These are phyloP conservation scores for Diplazon laetatorius DNA, from an alignment of 2,888 invertebrate genomes.

Conservation along the genomic window DNA sequence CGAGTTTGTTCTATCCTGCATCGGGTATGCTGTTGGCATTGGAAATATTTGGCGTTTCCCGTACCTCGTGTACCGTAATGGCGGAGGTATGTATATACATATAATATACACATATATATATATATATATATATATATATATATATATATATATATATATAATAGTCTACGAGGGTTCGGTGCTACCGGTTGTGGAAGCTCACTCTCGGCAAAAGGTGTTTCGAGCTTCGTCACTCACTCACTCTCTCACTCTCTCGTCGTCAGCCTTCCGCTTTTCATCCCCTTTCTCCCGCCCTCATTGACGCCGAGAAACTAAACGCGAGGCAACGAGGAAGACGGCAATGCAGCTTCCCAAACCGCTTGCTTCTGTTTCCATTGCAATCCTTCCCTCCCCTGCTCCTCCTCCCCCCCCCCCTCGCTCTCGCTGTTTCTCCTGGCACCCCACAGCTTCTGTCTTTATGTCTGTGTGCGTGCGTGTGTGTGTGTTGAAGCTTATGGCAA, in stretches of 20 bases:
- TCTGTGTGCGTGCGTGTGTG: not conserved
- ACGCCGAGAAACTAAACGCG: slow-evolving; percentile 40
- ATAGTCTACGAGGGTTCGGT: too few species aligned
- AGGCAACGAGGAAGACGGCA: slow-evolving; percentile 1
- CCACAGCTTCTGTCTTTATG: not conserved
- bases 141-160: too few species aligned
- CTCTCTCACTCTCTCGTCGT: too few species aligned
- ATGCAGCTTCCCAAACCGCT: slow-evolving; percentile 47
- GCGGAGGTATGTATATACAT: too few species aligned
- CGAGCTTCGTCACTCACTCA: slow-evolving; percentile 15
- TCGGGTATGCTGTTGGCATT: slow-evolving; percentile 90
- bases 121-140: not conserved
- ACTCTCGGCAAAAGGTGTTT: slow-evolving; percentile 27
- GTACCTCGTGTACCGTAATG: slow-evolving; percentile 90
- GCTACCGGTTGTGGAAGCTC: too few species aligned
- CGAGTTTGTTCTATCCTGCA: slow-evolving; percentile 90
- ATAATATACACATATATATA: too few species aligned
- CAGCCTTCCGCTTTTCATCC: too few species aligned
- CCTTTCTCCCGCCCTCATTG: not conserved
- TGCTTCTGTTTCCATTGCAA: slow-evolving; percentile 35
- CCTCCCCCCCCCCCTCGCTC: slow-evolving; percentile 39
- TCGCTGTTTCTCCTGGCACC: slow-evolving; percentile 16
- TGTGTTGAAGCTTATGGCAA: too few species aligned
- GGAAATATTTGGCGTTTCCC: slow-evolving; percentile 93
- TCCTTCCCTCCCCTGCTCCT: slow-evolving; percentile 17